Evolutionary conservation across 2,113 vertebrate species (phyloP).

Genomic region (Onychostruthus taczanowskii): DNA sequence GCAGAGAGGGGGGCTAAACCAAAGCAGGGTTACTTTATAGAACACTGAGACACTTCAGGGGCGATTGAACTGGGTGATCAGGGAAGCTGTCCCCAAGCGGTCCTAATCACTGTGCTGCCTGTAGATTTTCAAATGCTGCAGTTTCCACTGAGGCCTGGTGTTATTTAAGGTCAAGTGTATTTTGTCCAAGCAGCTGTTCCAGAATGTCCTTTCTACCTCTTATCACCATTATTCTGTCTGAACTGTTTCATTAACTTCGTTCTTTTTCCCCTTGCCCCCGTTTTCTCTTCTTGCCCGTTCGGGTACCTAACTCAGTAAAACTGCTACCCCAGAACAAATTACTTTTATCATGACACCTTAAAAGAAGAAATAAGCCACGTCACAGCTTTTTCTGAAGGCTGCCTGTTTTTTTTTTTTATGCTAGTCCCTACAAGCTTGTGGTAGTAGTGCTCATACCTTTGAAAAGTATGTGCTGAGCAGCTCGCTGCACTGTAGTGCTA

Average conservation of each 20-base stretch:
- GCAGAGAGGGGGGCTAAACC: not conserved
- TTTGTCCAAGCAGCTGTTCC: not conserved
- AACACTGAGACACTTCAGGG: not conserved
- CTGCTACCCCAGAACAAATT: not conserved
- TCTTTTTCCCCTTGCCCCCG: not conserved
- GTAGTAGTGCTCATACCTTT: conserved; percentile 1
- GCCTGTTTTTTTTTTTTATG: not conserved
- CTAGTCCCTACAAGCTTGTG: conserved; percentile 45
- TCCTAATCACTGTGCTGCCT: not conserved
- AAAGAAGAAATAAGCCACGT: not conserved
- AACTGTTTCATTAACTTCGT: not conserved
- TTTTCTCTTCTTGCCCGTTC: not conserved
- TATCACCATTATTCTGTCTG: not conserved
- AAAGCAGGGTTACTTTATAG: not conserved
- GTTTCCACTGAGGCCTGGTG: not conserved
- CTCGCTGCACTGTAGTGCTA: not conserved
- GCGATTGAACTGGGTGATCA: not conserved
- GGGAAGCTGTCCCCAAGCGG: not conserved
- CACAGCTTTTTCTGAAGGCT: conserved; percentile 6
- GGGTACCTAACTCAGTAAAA: not conserved
- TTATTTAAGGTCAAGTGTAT: not conserved
- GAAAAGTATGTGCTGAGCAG: not conserved
- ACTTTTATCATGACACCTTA: not conserved
- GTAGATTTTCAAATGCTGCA: not conserved
- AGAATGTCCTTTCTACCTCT: not conserved